Conservation (phyloP, 2,888 invertebrate species). For the Noctua pronuba region DNA sequence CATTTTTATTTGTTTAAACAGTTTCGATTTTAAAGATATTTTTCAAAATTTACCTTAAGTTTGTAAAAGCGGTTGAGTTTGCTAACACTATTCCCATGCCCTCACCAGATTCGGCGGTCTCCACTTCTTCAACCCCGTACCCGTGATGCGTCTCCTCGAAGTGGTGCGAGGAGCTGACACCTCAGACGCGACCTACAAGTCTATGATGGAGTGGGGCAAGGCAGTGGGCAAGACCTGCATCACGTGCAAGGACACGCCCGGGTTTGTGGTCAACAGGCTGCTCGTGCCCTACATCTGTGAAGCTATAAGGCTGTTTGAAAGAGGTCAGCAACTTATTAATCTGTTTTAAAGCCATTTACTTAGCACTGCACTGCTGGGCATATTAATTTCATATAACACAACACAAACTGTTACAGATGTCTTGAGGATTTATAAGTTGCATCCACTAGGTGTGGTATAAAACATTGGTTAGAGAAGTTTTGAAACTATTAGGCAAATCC, state of each 20-base stretch:
- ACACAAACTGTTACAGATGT: background rate
- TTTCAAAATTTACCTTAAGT: too few species aligned
- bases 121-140: constrained; percentile 98
- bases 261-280: constrained; percentile 97
- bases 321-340: constrained; percentile 88
- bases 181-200: constrained; percentile 93
- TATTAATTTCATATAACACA: too few species aligned
- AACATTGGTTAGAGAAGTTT: too few species aligned
- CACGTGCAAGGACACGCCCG: constrained; percentile 97
- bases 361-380: background rate
- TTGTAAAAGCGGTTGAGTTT: too few species aligned
- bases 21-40: too few species aligned
- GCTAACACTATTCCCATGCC: background rate
- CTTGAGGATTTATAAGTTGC: background rate
- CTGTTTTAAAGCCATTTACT: background rate
- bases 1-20: too few species aligned
- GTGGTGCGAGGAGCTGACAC: constrained; percentile 94
- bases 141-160: constrained; percentile 97
- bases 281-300: constrained; percentile 96
- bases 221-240: constrained; percentile 95
- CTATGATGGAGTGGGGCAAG: constrained; percentile 95
- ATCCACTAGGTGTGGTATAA: background rate
- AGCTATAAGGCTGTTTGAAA: constrained; percentile 95
- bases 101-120: constrained; percentile 93
- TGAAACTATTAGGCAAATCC: too few species aligned